Percentiles rank a stretch among this genome's conserved stretches.
These are phyloP conservation scores for Taphrorychus bicolor DNA, from an alignment of 2,888 invertebrate genomes.

Conservation along the genomic window DNA sequence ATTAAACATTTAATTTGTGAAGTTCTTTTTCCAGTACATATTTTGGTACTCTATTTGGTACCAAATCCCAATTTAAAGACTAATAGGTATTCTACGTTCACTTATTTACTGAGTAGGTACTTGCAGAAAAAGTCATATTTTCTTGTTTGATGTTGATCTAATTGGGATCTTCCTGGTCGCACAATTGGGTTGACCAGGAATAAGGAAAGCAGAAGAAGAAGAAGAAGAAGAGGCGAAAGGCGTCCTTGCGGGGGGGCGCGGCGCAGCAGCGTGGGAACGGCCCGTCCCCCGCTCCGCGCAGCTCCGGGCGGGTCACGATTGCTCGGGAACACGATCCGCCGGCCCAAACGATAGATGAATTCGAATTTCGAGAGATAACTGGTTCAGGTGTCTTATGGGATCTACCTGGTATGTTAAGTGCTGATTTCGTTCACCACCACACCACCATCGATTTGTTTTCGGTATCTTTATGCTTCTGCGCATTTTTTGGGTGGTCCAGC, in stretches of 20 bases:
- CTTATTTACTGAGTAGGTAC: too few relatives aligned
- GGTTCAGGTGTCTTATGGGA: not conserved
- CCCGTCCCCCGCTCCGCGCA: slow-evolving; percentile 34
- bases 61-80: too few relatives aligned
- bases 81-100: too few relatives aligned
- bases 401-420: not conserved
- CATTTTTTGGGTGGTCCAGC: too few relatives aligned
- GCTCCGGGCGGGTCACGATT: slow-evolving; percentile 60
- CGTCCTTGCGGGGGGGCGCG: slow-evolving; percentile 37
- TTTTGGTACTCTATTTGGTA: too few relatives aligned
- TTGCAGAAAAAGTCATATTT: too few relatives aligned
- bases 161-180: slow-evolving; percentile 26
- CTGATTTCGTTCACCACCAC: not conserved
- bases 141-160: not conserved
- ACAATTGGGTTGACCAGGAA: slow-evolving; percentile 27
- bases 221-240: slow-evolving; percentile 39
- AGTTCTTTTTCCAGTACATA: too few relatives aligned
- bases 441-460: not conserved
- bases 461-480: too few relatives aligned
- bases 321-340: slow-evolving; percentile 56
- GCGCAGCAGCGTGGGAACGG: slow-evolving; percentile 56
- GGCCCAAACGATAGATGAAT: slow-evolving; percentile 19
- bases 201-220: slow-evolving; percentile 35
- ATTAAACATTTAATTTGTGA: too few relatives aligned
- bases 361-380: slow-evolving; percentile 26